A percentile compares a stretch with the other conserved stretches of the same genome.
These are phyloP conservation scores for Sarcophaga caerulescens DNA, from an alignment of 2,888 invertebrate genomes.

Conservation along the genomic window DNA sequence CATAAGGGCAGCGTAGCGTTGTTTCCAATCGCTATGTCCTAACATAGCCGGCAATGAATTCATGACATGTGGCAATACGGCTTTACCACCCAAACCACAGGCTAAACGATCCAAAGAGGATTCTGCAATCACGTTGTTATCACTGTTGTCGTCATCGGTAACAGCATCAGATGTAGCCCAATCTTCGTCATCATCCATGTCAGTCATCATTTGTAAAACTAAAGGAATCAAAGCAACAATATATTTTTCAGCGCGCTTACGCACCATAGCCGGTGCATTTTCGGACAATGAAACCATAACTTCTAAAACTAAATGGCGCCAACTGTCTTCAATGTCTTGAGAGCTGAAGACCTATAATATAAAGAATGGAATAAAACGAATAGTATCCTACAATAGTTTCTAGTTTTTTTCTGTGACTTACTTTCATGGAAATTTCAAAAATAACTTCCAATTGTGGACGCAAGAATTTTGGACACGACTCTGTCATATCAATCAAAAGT, in stretches of 20 bases:
- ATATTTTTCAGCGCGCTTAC: slow-evolving; percentile 94
- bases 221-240: slow-evolving; percentile 91
- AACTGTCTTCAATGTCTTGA: slow-evolving; percentile 88
- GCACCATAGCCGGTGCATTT: slow-evolving; percentile 97
- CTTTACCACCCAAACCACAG: slow-evolving; percentile 96
- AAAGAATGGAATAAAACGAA: neutral
- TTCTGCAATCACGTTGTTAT: slow-evolving; percentile 97
- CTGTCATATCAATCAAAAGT: slow-evolving; percentile 96
- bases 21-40: slow-evolving; percentile 90
- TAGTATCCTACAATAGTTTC: neutral
- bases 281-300: slow-evolving; percentile 91
- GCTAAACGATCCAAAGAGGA: slow-evolving; percentile 97
- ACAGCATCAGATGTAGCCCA: slow-evolving; percentile 94
- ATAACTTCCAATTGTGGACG: slow-evolving; percentile 92
- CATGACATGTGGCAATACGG: slow-evolving; percentile 94
- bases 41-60: slow-evolving; percentile 94
- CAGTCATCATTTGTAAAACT: slow-evolving; percentile 96
- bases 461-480: slow-evolving; percentile 95
- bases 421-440: slow-evolving; percentile 93
- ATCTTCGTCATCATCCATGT: slow-evolving; percentile 94
- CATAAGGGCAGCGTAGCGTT: slow-evolving; percentile 98
- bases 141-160: slow-evolving; percentile 96
- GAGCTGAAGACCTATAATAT: slow-evolving; percentile 83
- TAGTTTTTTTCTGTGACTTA: slow-evolving; percentile 73
- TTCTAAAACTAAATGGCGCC: slow-evolving; percentile 95